Base-by-base conservation (phyloP, 2,888 invertebrate genomes). In the Liposcelis brunnea region DNA sequence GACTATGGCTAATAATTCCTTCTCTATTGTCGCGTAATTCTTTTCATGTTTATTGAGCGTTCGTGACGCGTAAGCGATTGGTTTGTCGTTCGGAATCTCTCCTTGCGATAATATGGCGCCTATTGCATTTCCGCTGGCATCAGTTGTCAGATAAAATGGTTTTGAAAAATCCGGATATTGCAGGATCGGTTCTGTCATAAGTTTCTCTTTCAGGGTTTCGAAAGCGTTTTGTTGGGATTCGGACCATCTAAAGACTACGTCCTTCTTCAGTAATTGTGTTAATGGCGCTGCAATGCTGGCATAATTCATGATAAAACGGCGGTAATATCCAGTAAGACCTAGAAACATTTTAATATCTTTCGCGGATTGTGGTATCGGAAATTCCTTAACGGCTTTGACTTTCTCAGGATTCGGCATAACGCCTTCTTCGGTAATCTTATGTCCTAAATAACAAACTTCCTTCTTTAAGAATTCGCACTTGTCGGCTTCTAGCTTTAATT, bases 1-100 rank as follows among this genome's bases (percentile, higher is more conserved):
- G 7, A 60, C 52, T 7, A 61, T 51, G 0, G 58, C 59, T 3
- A 61, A 46, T 2, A 58, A 56, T 52, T 61, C 59, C 2, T 61
- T 46, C 35, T 61, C 58, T 45, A 60, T 61, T 53, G 49, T 61
- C 55, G 54, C 43, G 40, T 57, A 59, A 44, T 54, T 55, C 31
- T 52, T 49, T 49, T 60, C 56, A 3, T 56, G 52, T 3, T 50
- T 48, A 0, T 55, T 55, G 0, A 58, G 58, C 46, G 57, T 58
- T 11, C 50, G 50, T 47, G 58, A 60, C 47, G 53, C 57, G 48
- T 53, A 60, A 40, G 52, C 56, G 5, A 61, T 54, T 1, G 59
- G 59, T 11, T 48, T 49, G 61, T 49, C 46, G 10, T 44, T 53
- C 11, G 35, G 35, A 15, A 7, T 5, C 5, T 16, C 35, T 16